Base-by-base conservation (phyloP, 2,113 vertebrate species). In the Mus pahari region DNA sequence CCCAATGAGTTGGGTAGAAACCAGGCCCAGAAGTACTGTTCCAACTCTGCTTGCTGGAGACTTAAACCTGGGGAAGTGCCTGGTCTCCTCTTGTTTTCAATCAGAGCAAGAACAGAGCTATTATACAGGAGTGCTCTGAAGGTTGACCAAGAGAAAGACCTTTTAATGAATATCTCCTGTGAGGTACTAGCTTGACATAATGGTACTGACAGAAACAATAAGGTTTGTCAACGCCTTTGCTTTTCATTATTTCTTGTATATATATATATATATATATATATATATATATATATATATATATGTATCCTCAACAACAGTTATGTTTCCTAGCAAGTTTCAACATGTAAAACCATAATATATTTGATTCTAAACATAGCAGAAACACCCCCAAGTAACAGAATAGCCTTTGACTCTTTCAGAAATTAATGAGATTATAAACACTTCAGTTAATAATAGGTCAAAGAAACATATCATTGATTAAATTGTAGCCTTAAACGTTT, bases 391-490 rank as follows among this genome's bases (percentile, higher is more conserved):
- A 92, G 58, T 33, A 95, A 92, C 88, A 97, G 70, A 95, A 91
- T 31, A 84, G 19, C 36, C 45, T 92, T 95, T 92, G 75, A 53
- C 83, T 62, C 81, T 92, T 96, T 95, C 60, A 79, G 74, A 91
- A 96, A 95, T 91, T 92, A 96, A 92, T 50, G 91, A 96, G 94
- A 94, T 92, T 94, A 94, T 71, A 91, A 97, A 95, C 94, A 96
- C 91, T 95, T 83, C 13, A 91, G 73, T 75, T 88, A 96, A 96
- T 55, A 93, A 26, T 78, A 86, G 84, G 84, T 95, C 58, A 86
- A 94, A 91, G 92, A 91, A 96, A 83, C 91, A 78, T 81, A 87
- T 13, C 71, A 66, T 62, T 95, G 86, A 92, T 97, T 94, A 97
- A 94, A 93, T 92, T 77, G 92, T 33, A 75, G 75, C 78, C 94